Base-by-base conservation (phyloP, 1,140 invertebrate genomes). In the Cheumatopsyche charites region DNA sequence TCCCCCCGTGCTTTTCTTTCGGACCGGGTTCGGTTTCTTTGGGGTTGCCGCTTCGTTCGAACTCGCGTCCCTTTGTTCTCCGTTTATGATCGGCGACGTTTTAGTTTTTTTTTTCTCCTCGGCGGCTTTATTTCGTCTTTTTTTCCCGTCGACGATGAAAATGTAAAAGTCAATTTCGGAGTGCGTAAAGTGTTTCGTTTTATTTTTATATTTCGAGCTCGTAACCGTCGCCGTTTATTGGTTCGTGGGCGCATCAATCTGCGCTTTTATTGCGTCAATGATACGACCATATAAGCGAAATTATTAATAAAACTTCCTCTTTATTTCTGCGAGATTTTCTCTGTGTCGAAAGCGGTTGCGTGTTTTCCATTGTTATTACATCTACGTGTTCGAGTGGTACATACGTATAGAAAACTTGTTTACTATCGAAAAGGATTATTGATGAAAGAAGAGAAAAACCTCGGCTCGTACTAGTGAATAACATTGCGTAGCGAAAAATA, bases 301-400 rank as follows among this genome's bases (percentile, higher is more conserved):
- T 36, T 36, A 36, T 36, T 36, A 36, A 36, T 36, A 36, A 36
- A 36, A 36, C 29, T 36, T 36, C 3, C 29, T 36, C 29, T 36
- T 36, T 36, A 36, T 36, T 36, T 36, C 9, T 9, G 29, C 9
- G 9, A 9, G 29, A 36, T 36, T 36, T 36, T 9, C 29, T 36
- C 9, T 36, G 29, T n/a, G n/a, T 36, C 3, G 29, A 36, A 36
- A 36, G 29, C 29, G 29, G 3, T 36, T 36, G 15, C 43, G 43
- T 47, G 15, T 47, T 47, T 47, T 47, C 43, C 43, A 47, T 47
- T 47, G 43, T 47, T 15, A 15, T n/a, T 47, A 47, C 4, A 47
- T 47, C 13, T 12, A 47, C 13, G 15, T 36, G 9, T 3, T 36
- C 29, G 29, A 36, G 9, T 36, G 9, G 29, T 36, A 36, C 29